These are phyloP conservation scores for Sterna hirundo DNA, from an alignment of 2,113 vertebrate species.

Conservation along the genomic window DNA sequence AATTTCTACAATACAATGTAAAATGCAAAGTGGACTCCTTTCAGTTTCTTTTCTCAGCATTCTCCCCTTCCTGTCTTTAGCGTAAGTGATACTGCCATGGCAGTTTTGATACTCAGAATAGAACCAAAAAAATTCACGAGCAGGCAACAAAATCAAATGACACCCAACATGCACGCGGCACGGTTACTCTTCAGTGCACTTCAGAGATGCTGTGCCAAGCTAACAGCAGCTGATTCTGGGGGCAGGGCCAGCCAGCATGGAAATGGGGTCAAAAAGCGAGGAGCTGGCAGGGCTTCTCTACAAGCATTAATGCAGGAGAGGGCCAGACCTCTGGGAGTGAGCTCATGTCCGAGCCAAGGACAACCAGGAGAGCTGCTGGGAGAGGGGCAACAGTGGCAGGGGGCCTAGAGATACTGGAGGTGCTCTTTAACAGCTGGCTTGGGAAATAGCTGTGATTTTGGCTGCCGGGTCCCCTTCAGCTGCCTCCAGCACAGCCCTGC, in stretches of 20 bases:
- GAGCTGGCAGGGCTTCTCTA: not conserved
- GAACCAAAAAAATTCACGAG: not conserved
- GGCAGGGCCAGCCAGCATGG: not conserved
- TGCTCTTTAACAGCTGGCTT: not conserved
- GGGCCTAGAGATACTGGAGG: not conserved
- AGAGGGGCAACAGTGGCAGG: not conserved
- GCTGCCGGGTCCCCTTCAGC: not conserved
- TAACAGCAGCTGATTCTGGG: not conserved
- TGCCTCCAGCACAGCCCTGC: not conserved
- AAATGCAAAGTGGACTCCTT: not conserved
- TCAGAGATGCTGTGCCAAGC: not conserved
- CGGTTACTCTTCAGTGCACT: not conserved
- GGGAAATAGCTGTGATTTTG: not conserved
- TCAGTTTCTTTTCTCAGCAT: conserved; percentile 21
- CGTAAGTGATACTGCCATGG: not conserved
- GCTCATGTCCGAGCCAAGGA: not conserved
- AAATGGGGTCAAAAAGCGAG: not conserved
- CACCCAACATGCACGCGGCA: not conserved
- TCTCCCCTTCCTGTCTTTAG: not conserved
- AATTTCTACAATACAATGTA: not conserved
- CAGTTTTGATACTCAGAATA: not conserved
- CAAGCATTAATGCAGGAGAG: not conserved
- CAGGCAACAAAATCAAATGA: not conserved
- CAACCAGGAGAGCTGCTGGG: not conserved
- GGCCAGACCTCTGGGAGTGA: not conserved